Conservation (phyloP, 2,113 vertebrate species). For the Hystrix cristata region DNA sequence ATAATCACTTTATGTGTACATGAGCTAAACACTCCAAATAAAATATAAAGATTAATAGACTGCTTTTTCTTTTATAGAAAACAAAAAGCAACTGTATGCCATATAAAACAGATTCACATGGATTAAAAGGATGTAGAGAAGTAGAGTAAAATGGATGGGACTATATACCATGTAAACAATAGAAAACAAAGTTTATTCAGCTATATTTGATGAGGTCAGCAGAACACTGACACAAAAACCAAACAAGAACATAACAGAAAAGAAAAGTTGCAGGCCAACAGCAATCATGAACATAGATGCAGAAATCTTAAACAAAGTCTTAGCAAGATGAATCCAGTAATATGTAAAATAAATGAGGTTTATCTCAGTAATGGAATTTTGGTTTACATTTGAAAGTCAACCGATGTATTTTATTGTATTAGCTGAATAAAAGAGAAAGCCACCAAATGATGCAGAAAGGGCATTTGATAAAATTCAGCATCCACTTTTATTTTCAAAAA, state of each 20-base stretch:
- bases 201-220: slow-evolving; percentile 20
- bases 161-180: slow-evolving; percentile 11
- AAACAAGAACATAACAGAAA: background rate
- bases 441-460: background rate
- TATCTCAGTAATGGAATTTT: slow-evolving; percentile 1
- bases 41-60: background rate
- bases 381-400: slow-evolving; percentile 44
- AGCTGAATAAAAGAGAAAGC: background rate
- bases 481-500: background rate
- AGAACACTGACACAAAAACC: background rate
- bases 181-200: background rate
- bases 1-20: background rate
- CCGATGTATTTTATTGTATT: background rate
- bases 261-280: background rate
- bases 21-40: background rate
- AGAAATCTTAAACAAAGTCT: slow-evolving; percentile 21
- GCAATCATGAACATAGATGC: background rate
- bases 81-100: slow-evolving; percentile 1
- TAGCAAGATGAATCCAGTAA: background rate
- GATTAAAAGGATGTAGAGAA: slow-evolving; percentile 28
- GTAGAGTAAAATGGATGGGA: background rate
- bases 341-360: slow-evolving; percentile 19
- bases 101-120: slow-evolving; percentile 10
- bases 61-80: slow-evolving; percentile 36
- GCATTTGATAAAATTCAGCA: slow-evolving; percentile 35